Conservation (phyloP, 2,797 vertebrate genomes). For the Tauraco hartlaubi region DNA sequence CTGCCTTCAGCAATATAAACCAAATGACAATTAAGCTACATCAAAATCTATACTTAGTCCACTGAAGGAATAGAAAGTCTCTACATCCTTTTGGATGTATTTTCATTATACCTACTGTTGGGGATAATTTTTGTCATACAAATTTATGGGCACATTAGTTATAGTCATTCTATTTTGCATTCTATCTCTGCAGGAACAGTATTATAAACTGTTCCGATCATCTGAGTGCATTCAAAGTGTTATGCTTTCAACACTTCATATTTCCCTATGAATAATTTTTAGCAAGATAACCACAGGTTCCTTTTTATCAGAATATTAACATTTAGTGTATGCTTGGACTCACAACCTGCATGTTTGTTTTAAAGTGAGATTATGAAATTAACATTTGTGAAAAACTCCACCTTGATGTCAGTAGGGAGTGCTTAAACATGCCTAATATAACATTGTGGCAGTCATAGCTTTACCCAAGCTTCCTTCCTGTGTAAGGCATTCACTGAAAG, state of each 20-base stretch:
- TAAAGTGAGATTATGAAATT: background rate
- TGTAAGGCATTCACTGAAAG: background rate
- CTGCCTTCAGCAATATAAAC: background rate
- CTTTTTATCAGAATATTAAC: background rate
- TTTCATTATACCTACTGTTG: background rate
- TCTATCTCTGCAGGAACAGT: background rate
- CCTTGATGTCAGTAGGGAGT: background rate
- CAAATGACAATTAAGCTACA: background rate
- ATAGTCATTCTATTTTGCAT: background rate
- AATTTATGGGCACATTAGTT: background rate
- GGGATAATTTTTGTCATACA: background rate
- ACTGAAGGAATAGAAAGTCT: background rate
- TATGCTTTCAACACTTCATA: background rate
- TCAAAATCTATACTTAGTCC: background rate
- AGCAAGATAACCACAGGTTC: background rate
- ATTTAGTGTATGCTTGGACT: background rate
- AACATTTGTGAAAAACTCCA: background rate
- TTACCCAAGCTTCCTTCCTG: background rate
- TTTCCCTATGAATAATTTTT: background rate
- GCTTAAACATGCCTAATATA: background rate
- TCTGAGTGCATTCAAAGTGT: background rate
- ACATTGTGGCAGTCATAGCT: background rate
- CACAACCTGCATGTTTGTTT: background rate
- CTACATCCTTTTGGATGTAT: background rate
- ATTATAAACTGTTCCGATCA: background rate